Conservation (phyloP, 2,113 vertebrate species). For the Dicaeum eximium region DNA sequence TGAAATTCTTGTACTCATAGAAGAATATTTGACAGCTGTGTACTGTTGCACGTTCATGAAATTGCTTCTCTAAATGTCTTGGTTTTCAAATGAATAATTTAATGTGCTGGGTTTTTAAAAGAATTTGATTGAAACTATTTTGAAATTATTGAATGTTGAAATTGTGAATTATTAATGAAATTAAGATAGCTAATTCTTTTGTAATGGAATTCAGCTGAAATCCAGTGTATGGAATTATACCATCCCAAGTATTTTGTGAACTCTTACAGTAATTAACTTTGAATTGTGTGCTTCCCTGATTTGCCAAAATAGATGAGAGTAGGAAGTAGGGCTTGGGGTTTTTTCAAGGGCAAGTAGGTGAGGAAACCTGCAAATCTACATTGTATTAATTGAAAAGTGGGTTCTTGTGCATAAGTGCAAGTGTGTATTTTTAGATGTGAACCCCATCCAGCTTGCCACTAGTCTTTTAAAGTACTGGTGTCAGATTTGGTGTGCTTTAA, state of each 20-base stretch:
- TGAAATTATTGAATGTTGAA: conserved; percentile 56
- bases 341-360: background rate
- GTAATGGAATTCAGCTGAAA: conserved; percentile 50
- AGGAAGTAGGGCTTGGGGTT: background rate
- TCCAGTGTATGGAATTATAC: conserved; percentile 61
- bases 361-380: conserved; percentile 18
- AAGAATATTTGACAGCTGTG: conserved; percentile 62
- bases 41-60: conserved; percentile 46
- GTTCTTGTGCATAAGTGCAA: conserved; percentile 47
- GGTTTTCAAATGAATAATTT: conserved; percentile 29
- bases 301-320: conserved; percentile 10
- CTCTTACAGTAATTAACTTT: conserved; percentile 11
- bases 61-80: conserved; percentile 63
- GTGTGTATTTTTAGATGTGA: conserved; percentile 27
- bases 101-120: conserved; percentile 25
- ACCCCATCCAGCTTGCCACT: conserved; percentile 33
- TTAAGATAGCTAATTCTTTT: conserved; percentile 52
- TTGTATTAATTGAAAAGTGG: conserved; percentile 52
- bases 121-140: conserved; percentile 13
- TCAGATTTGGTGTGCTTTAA: conserved; percentile 52
- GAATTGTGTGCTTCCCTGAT: conserved; percentile 41
- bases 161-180: conserved; percentile 57
- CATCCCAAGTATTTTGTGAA: conserved; percentile 43
- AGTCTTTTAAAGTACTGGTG: conserved; percentile 23
- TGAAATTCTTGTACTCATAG: background rate